Evolutionary conservation across 2,888 invertebrate species (phyloP), one percentile per base, ranked within the genome.

Genomic region (Acleris holmiana): DNA sequence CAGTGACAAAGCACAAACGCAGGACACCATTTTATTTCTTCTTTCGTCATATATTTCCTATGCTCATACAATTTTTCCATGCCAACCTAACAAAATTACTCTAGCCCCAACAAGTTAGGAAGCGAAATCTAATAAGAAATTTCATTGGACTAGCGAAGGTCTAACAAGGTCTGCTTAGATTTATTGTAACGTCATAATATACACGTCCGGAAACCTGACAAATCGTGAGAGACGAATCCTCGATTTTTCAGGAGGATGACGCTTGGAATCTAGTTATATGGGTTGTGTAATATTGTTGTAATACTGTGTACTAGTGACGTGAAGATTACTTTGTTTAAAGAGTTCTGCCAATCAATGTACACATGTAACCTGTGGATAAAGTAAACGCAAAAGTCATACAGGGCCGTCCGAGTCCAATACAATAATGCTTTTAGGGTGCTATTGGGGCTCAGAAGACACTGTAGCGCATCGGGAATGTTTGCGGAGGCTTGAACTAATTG

Each of bases 111-210:
- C 54, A 65, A 60, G 25, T 55, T 44, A 48, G 49, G 4, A 60
- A 44, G n/a, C n/a, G 41, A 29, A 59, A 48, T 65, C 18, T 65
- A 50, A 59, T 58, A 55, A 65, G 49, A 50, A 59, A 55, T 60
- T 60, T 65, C 35, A 60, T 65, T 60, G 59, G 55, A 60, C 59
- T 23, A 54, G 29, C n/a, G 49, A 64, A 17, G 40, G 57, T 21
- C 62, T 49, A 64, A 49, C 47, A 58, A 49, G 40, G 46, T 48
- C 44, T 60, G 49, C 59, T 53, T 23, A 46, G 49, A 65, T 65
- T 60, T 65, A 65, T 65, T 50, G 53, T 60, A 21, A 54, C 44
- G 59, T 46, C 59, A 53, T 58, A 47, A 55, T 55, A 58, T 59
- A 65, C 13, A 59, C 29, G 44, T 23, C 21, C 35, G 35, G 17